Evolutionary conservation across 2,888 invertebrate species (phyloP).

Genomic region (Bombyx huttoni): DNA sequence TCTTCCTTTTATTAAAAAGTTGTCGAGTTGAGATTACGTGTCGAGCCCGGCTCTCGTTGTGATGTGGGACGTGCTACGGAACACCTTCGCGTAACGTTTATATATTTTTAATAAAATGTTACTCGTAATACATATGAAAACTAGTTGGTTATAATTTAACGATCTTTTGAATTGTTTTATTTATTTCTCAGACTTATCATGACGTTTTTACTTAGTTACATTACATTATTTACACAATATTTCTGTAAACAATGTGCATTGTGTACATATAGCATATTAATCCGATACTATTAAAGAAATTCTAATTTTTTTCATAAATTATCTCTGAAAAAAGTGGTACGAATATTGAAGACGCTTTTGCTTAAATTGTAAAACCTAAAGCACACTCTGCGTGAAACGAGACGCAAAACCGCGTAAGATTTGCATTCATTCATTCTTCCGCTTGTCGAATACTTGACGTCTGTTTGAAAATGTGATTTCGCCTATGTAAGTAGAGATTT

Average conservation of each 20-base stretch:
- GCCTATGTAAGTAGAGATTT: constrained; percentile 25
- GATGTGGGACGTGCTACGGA: constrained; percentile 3
- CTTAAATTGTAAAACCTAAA: constrained; percentile 3
- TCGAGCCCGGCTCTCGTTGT: constrained; percentile 11
- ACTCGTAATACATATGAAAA: background rate
- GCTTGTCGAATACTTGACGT: constrained; percentile 33
- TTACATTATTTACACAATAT: too few relatives aligned
- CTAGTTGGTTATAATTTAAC: too few relatives aligned
- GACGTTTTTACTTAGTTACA: too few relatives aligned
- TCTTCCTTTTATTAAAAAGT: constrained; percentile 65
- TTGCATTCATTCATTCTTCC: constrained; percentile 38
- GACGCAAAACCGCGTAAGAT: constrained; percentile 26
- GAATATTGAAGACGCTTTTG: background rate
- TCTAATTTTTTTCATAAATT: background rate
- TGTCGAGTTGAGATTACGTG: constrained; percentile 26
- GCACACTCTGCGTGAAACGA: constrained; percentile 22
- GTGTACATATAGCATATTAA: background rate
- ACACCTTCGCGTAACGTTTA: constrained; percentile 7
- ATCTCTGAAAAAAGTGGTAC: background rate
- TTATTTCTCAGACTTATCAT: background rate
- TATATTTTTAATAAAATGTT: constrained; percentile 1
- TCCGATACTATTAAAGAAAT: background rate
- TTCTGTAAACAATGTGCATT: background rate
- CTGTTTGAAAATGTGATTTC: constrained; percentile 56
- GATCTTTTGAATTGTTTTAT: too few relatives aligned